Evolutionary conservation across 1,140 invertebrate species (phyloP), one percentile per base, ranked within the genome.

Genomic region (Apis laboriosa): DNA sequence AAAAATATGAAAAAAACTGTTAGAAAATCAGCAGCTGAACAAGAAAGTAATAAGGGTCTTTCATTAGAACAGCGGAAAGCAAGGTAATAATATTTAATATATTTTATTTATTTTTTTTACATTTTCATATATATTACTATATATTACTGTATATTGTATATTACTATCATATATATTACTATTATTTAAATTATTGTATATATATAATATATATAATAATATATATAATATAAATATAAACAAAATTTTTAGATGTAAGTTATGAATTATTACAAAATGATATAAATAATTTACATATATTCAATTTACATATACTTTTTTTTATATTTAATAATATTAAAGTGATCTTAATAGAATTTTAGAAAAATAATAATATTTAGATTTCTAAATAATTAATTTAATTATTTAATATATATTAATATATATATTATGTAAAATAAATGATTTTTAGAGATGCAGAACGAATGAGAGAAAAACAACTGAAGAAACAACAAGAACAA

Each of bases 1-100:
- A 97, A 96, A 91, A 95, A 95, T 90, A 90, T 93, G 81, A 96
- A 96, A 89, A 96, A 96, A 91, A 87, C 89, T 21, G 91, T 90
- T 81, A 95, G 94, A 74, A 95, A 95, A 89, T 91, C 93, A 58
- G 94, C 95, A 11, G 87, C 91, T 13, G 93, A 95, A 58, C 96
- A 96, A 84, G 95, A 94, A 8, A 95, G 94, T 51, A 96, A 96
- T 87, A 95, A 95, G 89, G 96, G 95, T 24, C 91, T 96, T 75
- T 94, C 95, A 8, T 90, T 96, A 58, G 95, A 96, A 88, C 95
- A 96, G 84, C 91, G 96, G 60, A 95, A 96, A 93, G 93, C 95
- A 88, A 93, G 96, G 95, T 95, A 91, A 79, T 13, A 15, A 13
- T 68, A 4, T 3, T 43, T 49, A 7, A 34, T 43, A 13, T 73